phyloP scores from a whole-genome alignment of 2,797 vertebrate species.

The Enteromius unitaeniatus region DNA sequence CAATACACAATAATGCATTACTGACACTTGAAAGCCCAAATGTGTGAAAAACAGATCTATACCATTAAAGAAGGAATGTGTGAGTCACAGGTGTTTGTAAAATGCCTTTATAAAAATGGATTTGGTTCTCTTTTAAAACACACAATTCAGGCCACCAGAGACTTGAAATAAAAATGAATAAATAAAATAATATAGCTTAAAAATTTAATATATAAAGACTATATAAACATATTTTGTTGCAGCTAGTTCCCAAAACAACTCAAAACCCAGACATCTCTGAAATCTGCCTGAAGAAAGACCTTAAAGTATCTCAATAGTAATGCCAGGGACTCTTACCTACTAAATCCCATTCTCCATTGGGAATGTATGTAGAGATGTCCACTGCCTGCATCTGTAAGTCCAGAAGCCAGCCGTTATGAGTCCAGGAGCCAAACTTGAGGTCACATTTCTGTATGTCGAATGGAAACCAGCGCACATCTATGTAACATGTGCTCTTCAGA shows the following conservation, averaged over 20 bases:
- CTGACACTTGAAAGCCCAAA: slow-evolving; percentile 23
- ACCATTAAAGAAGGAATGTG: slow-evolving; percentile 5
- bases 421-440: slow-evolving; percentile 95
- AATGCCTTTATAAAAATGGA: slow-evolving; percentile 8
- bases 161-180: neutral
- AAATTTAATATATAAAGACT: neutral
- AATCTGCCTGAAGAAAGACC: neutral
- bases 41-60: slow-evolving; percentile 32
- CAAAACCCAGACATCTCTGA: neutral
- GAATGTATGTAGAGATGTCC: slow-evolving; percentile 90
- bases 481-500: slow-evolving; percentile 89
- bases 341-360: slow-evolving; percentile 93
- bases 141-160: neutral
- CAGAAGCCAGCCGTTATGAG: slow-evolving; percentile 89
- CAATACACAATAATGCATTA: neutral
- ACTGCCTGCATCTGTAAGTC: slow-evolving; percentile 91
- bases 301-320: neutral
- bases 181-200: neutral
- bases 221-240: neutral
- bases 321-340: slow-evolving; percentile 78
- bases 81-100: neutral
- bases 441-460: slow-evolving; percentile 93
- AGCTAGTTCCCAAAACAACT: neutral
- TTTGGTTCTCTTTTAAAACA: neutral
- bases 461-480: slow-evolving; percentile 94